phyloP scores from a whole-genome alignment of 1,140 invertebrate genomes.

The Drosophila seguyi region DNA sequence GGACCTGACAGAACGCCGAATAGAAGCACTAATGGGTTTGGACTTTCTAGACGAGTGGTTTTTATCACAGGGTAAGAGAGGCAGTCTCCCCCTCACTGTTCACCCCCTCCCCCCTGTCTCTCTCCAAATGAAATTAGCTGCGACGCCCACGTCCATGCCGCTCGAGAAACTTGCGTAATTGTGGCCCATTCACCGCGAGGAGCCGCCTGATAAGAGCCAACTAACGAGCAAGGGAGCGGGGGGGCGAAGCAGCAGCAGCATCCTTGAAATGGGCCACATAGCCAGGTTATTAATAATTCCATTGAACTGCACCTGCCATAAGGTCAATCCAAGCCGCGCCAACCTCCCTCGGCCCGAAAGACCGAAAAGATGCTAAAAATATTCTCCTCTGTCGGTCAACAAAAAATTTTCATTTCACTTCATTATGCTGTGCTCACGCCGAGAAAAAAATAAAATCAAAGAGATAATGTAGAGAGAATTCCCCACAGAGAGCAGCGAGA shows the following conservation, averaged over 20 bases:
- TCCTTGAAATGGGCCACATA: slow-evolving; percentile 47
- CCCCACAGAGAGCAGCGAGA: slow-evolving; percentile 2
- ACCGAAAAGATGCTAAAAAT: slow-evolving; percentile 57
- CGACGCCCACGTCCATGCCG: slow-evolving; percentile 26
- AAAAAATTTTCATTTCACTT: slow-evolving; percentile 62
- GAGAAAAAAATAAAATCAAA: slow-evolving; percentile 3
- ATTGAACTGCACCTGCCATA: slow-evolving; percentile 78
- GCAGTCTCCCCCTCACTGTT: not conserved
- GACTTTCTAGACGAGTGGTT: slow-evolving; percentile 85
- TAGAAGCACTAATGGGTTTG: slow-evolving; percentile 71
- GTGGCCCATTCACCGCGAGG: slow-evolving; percentile 38
- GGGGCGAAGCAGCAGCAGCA: slow-evolving; percentile 3
- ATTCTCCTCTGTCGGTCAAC: slow-evolving; percentile 61
- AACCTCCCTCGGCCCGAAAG: slow-evolving; percentile 17
- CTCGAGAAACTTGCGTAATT: slow-evolving; percentile 73
- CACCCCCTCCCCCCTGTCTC: not conserved
- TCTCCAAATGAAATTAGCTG: slow-evolving; percentile 36
- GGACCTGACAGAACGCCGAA: slow-evolving; percentile 25
- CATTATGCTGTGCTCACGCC: slow-evolving; percentile 17
- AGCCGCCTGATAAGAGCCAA: slow-evolving; percentile 46
- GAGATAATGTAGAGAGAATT: slow-evolving; percentile 21
- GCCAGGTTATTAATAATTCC: slow-evolving; percentile 66
- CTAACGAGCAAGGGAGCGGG: slow-evolving; percentile 4
- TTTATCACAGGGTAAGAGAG: slow-evolving; percentile 83
- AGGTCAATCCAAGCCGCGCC: slow-evolving; percentile 60